Base-by-base conservation (phyloP, 2,888 invertebrate genomes). In the Elgonia sp. region DNA sequence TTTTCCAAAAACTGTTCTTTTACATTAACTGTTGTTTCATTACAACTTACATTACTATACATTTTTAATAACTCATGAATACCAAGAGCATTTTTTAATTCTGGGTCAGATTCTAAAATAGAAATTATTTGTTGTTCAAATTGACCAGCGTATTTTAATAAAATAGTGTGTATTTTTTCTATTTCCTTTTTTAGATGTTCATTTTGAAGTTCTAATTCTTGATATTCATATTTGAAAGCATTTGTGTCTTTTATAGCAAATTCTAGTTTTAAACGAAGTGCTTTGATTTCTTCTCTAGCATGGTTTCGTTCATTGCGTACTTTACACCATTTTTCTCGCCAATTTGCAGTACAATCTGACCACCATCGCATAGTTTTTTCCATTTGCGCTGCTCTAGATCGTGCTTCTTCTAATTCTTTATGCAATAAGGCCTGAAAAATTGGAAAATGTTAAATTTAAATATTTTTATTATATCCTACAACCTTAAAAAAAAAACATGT, bases 301-400 rank as follows among this genome's bases (percentile, higher is more conserved):
- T 98, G 98, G 94, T 99, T 99, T 37, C 99, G 96, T 95, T 99
- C 99, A 93, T 97, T 98, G 79, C 99, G 96, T 91, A 98, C 97
- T 96, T 99, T 96, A 95, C 98, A 98, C 99, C 99, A 99, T 93
- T 99, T 99, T 94, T 98, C 98, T 50, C 98, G 95, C 98, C 98
- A 98, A 94, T 98, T 98, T 0, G 99, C 98, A 0, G 99, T 99
- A 94, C 99, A 99, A 94, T 99, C 99, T 75, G 98, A 99, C 99
- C 97, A 99, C 99, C 99, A 99, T 85, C 99, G 96, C 99, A 99
- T 99, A 0, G 99, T 99, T 95, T 99, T 99, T 94, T 99, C 99
- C 99, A 99, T 99, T 95, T 99, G 99, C 0, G 98, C 97, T 18
- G 99, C 98, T 89, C 99, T 95, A 5, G 98, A 98, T 90, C 98